Evolutionary conservation across 2,113 vertebrate species (phyloP).

Genomic region (Dicrurus megarhynchus): DNA sequence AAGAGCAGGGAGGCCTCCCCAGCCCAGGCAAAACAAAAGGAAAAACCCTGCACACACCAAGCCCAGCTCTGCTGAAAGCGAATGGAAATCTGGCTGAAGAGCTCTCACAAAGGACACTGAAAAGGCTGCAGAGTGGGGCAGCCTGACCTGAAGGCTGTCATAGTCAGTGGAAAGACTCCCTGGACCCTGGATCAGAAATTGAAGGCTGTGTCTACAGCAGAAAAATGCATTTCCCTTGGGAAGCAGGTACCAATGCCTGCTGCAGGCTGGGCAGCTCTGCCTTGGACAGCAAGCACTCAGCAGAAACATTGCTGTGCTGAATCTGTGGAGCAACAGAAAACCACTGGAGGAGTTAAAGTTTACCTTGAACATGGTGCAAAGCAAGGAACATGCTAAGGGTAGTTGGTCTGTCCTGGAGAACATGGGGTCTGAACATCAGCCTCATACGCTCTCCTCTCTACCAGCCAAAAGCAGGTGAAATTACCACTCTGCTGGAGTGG

Average conservation of each 20-base stretch:
- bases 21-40: background rate
- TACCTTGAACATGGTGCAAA: background rate
- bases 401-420: background rate
- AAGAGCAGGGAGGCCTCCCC: background rate
- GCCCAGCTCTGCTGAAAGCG: background rate
- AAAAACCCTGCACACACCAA: background rate
- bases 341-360: background rate
- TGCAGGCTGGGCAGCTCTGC: background rate
- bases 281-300: background rate
- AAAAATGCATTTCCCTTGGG: background rate
- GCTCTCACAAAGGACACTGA: conserved; percentile 17
- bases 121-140: background rate
- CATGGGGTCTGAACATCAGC: background rate
- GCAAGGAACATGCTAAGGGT: background rate
- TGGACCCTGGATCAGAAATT: background rate
- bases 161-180: background rate
- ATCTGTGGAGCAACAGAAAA: background rate
- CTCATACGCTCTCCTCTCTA: background rate
- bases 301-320: background rate
- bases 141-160: background rate
- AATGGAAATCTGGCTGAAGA: background rate
- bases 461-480: background rate
- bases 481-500: background rate
- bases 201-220: background rate
- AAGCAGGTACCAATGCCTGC: background rate